Conservation (phyloP, 1,140 invertebrate species). For the Neuroterus valhalla region DNA sequence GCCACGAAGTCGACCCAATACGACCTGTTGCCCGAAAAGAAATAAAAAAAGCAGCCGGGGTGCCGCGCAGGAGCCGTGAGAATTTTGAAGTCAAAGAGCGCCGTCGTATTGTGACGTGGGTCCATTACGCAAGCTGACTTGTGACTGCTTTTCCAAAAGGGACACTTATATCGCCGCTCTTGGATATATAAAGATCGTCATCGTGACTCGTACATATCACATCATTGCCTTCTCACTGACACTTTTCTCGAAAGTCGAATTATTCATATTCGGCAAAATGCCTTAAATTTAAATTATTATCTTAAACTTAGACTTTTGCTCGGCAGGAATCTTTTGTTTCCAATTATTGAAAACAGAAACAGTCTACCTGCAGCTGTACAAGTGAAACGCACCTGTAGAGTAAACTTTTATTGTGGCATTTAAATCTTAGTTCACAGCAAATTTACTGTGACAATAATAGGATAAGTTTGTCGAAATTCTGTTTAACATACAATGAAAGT, state of each 20-base stretch:
- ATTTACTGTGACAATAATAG: too few species aligned
- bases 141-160: slow-evolving; percentile 44
- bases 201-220: slow-evolving; percentile 45
- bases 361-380: too few species aligned
- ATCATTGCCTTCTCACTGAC: slow-evolving; percentile 14
- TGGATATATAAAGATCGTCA: slow-evolving; percentile 36
- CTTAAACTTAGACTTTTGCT: too few species aligned
- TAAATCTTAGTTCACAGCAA: too few species aligned
- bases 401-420: too few species aligned
- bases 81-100: slow-evolving; percentile 65
- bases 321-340: too few species aligned
- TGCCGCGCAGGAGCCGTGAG: slow-evolving; percentile 55
- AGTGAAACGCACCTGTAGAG: too few species aligned
- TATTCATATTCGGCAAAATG: background rate
- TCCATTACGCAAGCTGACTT: slow-evolving; percentile 67
- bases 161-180: slow-evolving; percentile 40
- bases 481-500: too few species aligned
- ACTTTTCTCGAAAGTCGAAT: slow-evolving; percentile 21
- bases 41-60: slow-evolving; percentile 35
- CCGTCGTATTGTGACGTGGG: slow-evolving; percentile 63
- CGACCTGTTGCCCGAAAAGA: slow-evolving; percentile 61
- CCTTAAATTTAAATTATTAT: too few species aligned
- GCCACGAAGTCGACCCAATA: slow-evolving; percentile 58
- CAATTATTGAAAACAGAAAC: too few species aligned
- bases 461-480: too few species aligned